A percentile compares a stretch with the other conserved stretches of the same genome.
Evolutionary conservation across 2,797 vertebrate genomes (phyloP).

Genomic region (Petrocephalus schoutedeni): DNA sequence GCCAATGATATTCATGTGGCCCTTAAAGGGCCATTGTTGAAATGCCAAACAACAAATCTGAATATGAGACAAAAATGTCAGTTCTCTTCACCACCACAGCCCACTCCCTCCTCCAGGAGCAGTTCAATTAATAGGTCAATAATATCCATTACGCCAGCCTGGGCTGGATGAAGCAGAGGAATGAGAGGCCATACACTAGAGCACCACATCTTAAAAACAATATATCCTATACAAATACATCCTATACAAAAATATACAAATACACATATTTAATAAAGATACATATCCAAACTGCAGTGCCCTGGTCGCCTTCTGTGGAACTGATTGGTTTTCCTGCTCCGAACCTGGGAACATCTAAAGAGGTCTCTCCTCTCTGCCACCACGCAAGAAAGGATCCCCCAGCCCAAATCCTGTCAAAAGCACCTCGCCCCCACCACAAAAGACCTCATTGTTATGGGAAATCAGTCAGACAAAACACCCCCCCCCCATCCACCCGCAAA

Average conservation of each 20-base stretch:
- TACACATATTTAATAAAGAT: neutral
- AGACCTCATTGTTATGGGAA: neutral
- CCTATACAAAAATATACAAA: too few relatives aligned
- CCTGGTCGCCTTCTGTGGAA: neutral
- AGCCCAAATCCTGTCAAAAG: neutral
- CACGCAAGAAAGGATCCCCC: neutral
- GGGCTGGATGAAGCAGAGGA: neutral
- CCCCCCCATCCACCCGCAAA: neutral
- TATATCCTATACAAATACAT: too few relatives aligned
- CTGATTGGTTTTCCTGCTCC: neutral
- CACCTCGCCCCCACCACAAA: neutral
- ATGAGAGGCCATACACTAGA: neutral
- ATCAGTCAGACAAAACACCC: conserved; percentile 15
- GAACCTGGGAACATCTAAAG: neutral
- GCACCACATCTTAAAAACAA: neutral
- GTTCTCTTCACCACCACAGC: neutral
- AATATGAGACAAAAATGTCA: neutral
- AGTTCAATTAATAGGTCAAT: conserved; percentile 3
- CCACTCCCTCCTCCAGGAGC: neutral
- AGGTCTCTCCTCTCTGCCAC: neutral
- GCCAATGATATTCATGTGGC: neutral
- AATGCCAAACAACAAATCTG: neutral
- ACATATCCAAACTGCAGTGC: neutral
- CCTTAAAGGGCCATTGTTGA: neutral
- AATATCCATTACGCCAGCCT: conserved; percentile 1